Conservation (phyloP, 2,113 vertebrate species). For the Helogale parvula region DNA sequence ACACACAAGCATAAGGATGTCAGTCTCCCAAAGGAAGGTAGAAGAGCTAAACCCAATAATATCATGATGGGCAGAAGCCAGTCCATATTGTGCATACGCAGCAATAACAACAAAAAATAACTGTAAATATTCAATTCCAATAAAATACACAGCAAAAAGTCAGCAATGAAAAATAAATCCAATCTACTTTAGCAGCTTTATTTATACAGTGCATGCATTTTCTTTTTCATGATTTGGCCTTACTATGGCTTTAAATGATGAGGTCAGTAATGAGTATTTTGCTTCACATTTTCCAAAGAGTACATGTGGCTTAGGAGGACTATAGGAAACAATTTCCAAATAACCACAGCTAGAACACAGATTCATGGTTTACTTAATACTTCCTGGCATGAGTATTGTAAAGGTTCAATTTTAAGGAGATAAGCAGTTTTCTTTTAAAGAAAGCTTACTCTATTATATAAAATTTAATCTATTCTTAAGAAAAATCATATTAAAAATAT, state of each 20-base stretch:
- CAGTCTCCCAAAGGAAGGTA: not conserved
- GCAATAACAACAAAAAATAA: conserved; percentile 11
- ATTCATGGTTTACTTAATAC: conserved; percentile 51
- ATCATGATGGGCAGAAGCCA: not conserved
- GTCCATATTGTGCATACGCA: not conserved
- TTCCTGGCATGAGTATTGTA: conserved; percentile 25
- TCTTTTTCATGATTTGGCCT: conserved; percentile 7
- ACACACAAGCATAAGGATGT: not conserved
- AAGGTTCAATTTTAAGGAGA: conserved; percentile 29
- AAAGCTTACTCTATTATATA: not conserved
- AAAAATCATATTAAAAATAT: not conserved
- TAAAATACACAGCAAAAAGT: conserved; percentile 40
- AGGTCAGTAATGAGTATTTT: conserved; percentile 44
- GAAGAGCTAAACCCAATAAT: not conserved
- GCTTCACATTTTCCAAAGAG: conserved; percentile 67
- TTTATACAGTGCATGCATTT: not conserved
- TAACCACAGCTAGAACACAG: conserved; percentile 16
- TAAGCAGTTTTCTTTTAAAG: conserved; percentile 44
- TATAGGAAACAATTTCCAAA: conserved; percentile 55
- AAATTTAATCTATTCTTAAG: conserved; percentile 8
- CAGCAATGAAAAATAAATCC: conserved; percentile 16
- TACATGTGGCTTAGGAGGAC: conserved; percentile 26
- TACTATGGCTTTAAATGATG: conserved; percentile 25
- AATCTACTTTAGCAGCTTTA: not conserved
- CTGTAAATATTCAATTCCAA: not conserved